Percentiles rank a stretch among this genome's conserved stretches.
These are phyloP conservation scores for Hypomecis punctinalis DNA, from an alignment of 2,888 invertebrate species.

Conservation along the genomic window DNA sequence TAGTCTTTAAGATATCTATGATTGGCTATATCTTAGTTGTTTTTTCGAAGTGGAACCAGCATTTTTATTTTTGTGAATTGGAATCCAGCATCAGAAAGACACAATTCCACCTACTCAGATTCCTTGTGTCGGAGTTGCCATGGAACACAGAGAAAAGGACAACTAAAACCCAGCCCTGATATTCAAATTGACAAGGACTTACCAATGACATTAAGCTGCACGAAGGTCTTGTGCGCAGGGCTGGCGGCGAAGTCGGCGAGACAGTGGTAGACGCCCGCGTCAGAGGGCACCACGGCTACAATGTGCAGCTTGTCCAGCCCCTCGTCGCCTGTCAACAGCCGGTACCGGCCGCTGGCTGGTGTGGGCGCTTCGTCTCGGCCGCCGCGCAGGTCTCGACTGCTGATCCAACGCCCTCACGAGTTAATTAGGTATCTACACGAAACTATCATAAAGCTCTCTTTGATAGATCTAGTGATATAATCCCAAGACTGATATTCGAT, in stretches of 20 bases:
- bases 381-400: conserved; percentile 76
- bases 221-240: conserved; percentile 68
- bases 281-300: conserved; percentile 57
- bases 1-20: no score
- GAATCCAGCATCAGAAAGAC: no score
- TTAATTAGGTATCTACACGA: background rate
- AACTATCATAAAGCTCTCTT: no score
- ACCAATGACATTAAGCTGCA: conserved; percentile 70
- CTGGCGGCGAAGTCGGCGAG: conserved; percentile 71
- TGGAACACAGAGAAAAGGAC: no score
- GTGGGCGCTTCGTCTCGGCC: conserved; percentile 43
- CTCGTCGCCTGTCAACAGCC: conserved; percentile 59
- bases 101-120: no score
- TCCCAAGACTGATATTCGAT: no score
- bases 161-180: no score
- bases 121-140: no score
- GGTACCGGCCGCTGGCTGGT: conserved; percentile 59
- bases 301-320: conserved; percentile 65
- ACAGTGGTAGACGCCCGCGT: conserved; percentile 73
- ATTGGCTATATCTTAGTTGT: no score
- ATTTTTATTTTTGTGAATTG: no score
- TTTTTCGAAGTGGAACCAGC: no score
- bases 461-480: no score
- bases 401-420: conserved; percentile 50
- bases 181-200: conserved; percentile 35